Base-by-base conservation (phyloP, 2,113 vertebrate species). In the Neodontobutis hainanensis region DNA sequence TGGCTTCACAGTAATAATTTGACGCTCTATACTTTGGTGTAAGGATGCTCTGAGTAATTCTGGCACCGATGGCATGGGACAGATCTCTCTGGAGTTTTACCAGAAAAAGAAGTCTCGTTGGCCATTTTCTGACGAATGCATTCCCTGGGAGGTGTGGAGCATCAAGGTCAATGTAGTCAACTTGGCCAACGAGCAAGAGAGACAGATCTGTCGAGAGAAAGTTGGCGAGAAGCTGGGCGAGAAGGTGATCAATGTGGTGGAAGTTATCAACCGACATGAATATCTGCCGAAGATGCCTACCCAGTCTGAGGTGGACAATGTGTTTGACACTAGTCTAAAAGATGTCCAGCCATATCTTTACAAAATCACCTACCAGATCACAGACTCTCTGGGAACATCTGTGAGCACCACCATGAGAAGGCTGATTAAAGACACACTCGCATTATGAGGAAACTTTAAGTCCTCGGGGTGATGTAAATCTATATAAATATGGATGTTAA, bases 281-380 rank as follows among this genome's bases (percentile, higher is more conserved):
- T 99, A 99, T 81, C 91, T 99, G 77, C 97, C 97, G 74, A 99
- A 99, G 90, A 99, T 99, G 97, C 97, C 97, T 83, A 99, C 96
- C 0, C 96, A 99, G 87, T 98, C 96, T 0, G 97, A 99, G 82
- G 96, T 99, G 92, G 96, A 98, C 93, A 98, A 97, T 0, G 97
- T 99, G 52, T 99, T 99, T 0, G 97, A 99, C 89, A 99, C 96
- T 1, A 94, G 95, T 76, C 88, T 99, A 73, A 95, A 94, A 84
- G 97, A 99, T 6, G 97, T 98, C 60, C 97, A 99, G 89, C 97
- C 97, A 3, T 99, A 99, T 86, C 92, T 99, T 48, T 95, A 99
- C 89, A 99, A 99, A 91, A 97, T 98, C 87, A 95, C 95, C 27
- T 99, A 92, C 82, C 96, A 99, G 87, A 97, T 99, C 91, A 98